A percentile compares a stretch with the other conserved stretches of the same genome.
Conservation (phyloP, 2,113 vertebrate genomes). For the Leptosomus discolor region DNA sequence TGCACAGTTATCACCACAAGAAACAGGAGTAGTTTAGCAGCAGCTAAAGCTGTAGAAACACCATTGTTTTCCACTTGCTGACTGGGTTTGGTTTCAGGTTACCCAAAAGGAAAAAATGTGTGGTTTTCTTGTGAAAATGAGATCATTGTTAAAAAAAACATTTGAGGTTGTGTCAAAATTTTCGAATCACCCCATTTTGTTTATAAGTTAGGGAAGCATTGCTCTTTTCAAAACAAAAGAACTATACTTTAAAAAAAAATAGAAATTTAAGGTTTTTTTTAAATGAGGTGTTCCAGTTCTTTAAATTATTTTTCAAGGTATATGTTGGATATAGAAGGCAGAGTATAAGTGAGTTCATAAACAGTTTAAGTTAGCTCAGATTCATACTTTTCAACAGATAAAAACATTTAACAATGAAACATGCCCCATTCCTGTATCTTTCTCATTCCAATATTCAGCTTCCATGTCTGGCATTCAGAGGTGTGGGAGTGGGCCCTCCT, state of each 20-base stretch:
- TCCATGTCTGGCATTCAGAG: not conserved
- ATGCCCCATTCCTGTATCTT: accelerated
- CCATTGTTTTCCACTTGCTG: not conserved
- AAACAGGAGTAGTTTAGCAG: not conserved
- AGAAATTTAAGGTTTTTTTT: not conserved
- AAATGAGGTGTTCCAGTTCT: not conserved
- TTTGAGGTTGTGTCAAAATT: not conserved
- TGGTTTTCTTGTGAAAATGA: not conserved
- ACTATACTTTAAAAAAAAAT: not conserved
- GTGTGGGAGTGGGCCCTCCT: not conserved
- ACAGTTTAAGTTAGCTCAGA: not conserved
- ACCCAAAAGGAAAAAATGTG: not conserved
- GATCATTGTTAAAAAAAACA: not conserved
- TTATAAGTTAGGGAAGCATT: not conserved
- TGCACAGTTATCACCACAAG: not conserved
- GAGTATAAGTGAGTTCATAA: not conserved
- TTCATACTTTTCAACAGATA: not conserved
- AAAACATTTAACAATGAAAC: not conserved
- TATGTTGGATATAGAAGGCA: not conserved
- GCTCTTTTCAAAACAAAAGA: not conserved
- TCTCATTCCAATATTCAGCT: not conserved
- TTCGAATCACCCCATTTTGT: not conserved
- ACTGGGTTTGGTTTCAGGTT: not conserved
- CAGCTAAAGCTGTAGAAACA: not conserved
- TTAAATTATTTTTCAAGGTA: not conserved